Conservation (phyloP, 2,113 vertebrate species). For the Apeltes quadracus region DNA sequence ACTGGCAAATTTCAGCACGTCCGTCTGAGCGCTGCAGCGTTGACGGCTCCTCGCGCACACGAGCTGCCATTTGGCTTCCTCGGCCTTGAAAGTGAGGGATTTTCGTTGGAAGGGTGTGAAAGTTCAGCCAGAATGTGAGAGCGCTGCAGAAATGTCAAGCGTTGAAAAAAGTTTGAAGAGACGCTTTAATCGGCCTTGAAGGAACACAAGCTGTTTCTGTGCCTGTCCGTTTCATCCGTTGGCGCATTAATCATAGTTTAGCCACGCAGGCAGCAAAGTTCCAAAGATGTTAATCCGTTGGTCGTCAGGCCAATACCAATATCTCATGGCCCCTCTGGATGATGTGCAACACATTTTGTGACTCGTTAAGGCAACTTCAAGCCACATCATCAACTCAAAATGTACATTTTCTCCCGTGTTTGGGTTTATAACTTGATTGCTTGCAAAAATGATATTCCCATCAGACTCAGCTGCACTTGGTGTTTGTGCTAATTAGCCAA, state of each 20-base stretch:
- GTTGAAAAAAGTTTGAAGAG: conserved; percentile 49
- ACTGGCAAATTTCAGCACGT: conserved; percentile 62
- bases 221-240: conserved; percentile 29
- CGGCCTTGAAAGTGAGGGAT: conserved; percentile 32
- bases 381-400: not conserved
- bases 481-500: not conserved
- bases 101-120: conserved; percentile 58
- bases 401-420: not conserved
- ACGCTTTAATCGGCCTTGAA: conserved; percentile 46
- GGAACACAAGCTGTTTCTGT: conserved; percentile 26
- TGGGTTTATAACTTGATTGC: not conserved
- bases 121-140: conserved; percentile 50
- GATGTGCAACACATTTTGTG: not conserved
- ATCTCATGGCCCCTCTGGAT: no score
- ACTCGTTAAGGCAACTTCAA: not conserved
- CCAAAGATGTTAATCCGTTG: not conserved
- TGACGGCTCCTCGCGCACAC: conserved; percentile 53
- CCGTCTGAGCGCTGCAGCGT: conserved; percentile 49
- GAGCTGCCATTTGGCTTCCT: conserved; percentile 39
- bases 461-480: not conserved
- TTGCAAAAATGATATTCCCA: not conserved
- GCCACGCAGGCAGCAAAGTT: not conserved
- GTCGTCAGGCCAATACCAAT: not conserved
- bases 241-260: conserved; percentile 16
- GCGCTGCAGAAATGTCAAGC: conserved; percentile 53